A percentile compares a stretch with the other conserved stretches of the same genome.
phyloP scores from a whole-genome alignment of 1,140 invertebrate genomes.

The Nylanderia fulva region DNA sequence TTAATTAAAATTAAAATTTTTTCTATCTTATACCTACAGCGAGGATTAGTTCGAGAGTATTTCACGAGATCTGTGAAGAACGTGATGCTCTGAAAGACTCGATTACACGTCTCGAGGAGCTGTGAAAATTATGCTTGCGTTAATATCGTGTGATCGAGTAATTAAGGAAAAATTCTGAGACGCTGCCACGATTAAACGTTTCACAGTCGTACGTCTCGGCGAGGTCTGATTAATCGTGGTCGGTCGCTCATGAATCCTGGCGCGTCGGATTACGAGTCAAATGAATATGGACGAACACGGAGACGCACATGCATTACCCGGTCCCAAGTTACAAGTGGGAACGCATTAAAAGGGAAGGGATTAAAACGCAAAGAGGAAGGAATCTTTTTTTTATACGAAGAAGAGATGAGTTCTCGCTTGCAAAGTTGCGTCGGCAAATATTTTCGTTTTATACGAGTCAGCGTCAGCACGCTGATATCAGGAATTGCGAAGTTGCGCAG shows the following conservation, averaged over 20 bases:
- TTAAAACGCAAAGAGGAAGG: background rate
- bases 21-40: background rate
- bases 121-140: background rate
- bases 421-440: conserved; percentile 40
- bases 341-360: background rate
- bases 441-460: conserved; percentile 46
- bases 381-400: background rate
- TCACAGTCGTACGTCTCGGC: background rate
- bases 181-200: conserved; percentile 2
- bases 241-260: conserved; percentile 29
- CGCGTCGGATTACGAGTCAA: conserved; percentile 20
- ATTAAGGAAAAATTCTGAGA: background rate
- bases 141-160: background rate
- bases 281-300: conserved; percentile 11
- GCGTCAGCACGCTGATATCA: conserved; percentile 22
- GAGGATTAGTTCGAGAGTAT: background rate
- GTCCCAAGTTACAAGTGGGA: background rate
- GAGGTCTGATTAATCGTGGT: conserved; percentile 31
- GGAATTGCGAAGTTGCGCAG: conserved; percentile 7
- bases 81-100: background rate
- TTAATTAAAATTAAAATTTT: conserved; percentile 3
- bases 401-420: conserved; percentile 36
- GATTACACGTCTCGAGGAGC: background rate
- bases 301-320: conserved; percentile 19
- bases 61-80: background rate